Base-by-base conservation (phyloP, 1,140 invertebrate species). In the Cotesia glomerata region DNA sequence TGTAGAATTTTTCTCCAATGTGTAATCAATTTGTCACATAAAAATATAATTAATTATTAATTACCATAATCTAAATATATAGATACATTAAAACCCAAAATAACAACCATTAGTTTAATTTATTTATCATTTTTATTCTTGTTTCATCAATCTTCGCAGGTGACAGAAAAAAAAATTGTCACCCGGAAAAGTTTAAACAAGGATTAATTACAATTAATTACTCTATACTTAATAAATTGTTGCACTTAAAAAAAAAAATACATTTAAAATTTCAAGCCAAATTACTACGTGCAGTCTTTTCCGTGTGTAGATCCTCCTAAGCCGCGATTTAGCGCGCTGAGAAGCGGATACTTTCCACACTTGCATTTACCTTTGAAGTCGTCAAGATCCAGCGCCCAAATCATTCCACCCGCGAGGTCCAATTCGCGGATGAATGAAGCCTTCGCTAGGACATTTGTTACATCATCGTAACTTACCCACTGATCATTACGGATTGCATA, bases 391-490 rank as follows among this genome's bases (percentile, higher is more conserved):
- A 95, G 82, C 0, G 94, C 93, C 94, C 94, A 95, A 16, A 95
- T 88, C 89, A 94, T 95, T 1, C 91, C 92, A 3, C 94, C 94
- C 0, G 92, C 92, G 2, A 94, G 80, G 7, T 90, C 87, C 56
- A 91, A 79, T 3, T 87, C 84, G 52, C 87, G 89, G 0, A 92
- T 88, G 68, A 91, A 88, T 59, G 91, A 85, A 1, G 76, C 72
- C 78, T 83, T 90, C 63, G 82, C 77, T 35, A 88, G 84, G 59
- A 93, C 90, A 71, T 92, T 93, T 1, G 88, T 86, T 3, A 92
- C 89, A 81, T 94, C 93, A 78, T 96, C 92, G 79, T 93, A 97
- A 0, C 92, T 91, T 1, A 94, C 92, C 95, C 95, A 96, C 82
- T 96, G 94, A 71, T 91, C 90, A 0, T 90, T 92, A 65, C 85